These are phyloP conservation scores for Knipowitschia caucasica DNA, from an alignment of 2,797 vertebrate species.

Conservation along the genomic window DNA sequence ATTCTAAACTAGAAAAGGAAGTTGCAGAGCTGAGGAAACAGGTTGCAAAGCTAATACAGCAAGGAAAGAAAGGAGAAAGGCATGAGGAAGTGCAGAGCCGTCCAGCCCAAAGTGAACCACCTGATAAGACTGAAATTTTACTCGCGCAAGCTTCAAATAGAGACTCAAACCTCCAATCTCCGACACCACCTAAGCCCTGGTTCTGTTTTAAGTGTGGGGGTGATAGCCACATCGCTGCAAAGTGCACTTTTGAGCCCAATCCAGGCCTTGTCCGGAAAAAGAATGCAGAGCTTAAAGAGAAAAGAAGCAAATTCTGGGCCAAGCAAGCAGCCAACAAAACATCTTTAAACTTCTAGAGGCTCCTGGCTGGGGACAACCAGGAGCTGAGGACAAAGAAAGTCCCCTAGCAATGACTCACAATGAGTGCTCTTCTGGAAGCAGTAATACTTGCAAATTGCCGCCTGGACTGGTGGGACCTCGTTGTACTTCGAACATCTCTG, in stretches of 20 bases:
- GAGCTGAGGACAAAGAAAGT: background rate
- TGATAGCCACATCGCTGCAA: background rate
- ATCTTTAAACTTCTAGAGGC: background rate
- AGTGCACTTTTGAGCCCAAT: background rate
- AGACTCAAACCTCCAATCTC: background rate
- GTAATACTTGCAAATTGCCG: background rate
- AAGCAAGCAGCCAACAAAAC: background rate
- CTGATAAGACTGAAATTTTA: background rate
- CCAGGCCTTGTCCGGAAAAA: background rate
- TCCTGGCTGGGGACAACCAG: background rate
- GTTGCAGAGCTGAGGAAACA: no score
- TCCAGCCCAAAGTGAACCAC: background rate
- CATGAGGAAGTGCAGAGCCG: background rate
- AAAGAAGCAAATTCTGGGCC: background rate
- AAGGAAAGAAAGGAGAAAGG: background rate
- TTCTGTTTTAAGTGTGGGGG: background rate
- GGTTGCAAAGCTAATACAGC: background rate
- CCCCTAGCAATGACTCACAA: no score
- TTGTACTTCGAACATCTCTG: no score
- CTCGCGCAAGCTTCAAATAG: background rate
- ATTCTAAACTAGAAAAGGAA: no score
- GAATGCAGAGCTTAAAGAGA: background rate
- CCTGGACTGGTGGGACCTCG: constrained; percentile 9
- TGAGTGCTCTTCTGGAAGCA: background rate
- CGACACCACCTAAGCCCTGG: background rate